Evolutionary conservation across 1,140 invertebrate genomes (phyloP), one percentile per base, ranked within the genome.

Genomic region (Tetraneura akinire): DNA sequence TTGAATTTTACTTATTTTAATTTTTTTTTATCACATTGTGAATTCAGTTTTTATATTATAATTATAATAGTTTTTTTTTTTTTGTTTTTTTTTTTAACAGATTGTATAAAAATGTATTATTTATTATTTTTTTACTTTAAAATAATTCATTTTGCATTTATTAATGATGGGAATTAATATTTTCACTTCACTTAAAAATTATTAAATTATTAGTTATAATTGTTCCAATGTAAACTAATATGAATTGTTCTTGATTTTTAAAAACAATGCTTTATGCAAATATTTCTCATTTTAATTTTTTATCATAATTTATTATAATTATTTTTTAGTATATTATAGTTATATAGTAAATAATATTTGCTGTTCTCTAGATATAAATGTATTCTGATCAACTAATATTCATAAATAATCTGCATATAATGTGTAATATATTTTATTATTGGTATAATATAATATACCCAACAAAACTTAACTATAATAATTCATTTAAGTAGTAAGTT

Each of bases 121-220:
- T 23, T 66, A 14, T 66, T 60, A 18, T 14, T 29, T 66, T 66
- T 66, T 42, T 66, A 60, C n/a, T 26, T 14, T 60, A 60, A 60
- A 60, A 60, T 66, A 66, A 66, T 37, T 42, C 21, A 66, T 21
- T 64, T 64, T 64, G 32, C 62, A 64, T 64, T 64, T 64, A 64
- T 60, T 60, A 60, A 60, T 60, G 5, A 9, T 37, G 18, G 5
- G 45, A 45, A 66, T 21, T 18, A 64, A 66, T 45, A 14, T 62
- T 60, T 29, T 62, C 1, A 23, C n/a, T 2, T 21, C 10, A 66
- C 26, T n/a, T 21, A 53, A 53, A 51, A 2, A 3, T 55, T 11
- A 11, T 57, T 23, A 26, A 53, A 53, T 13, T 68, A 47, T 45
- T 16, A 37, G 32, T 0, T 23, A 8, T 45, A 16, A 45, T 37